Evolutionary conservation across 2,888 invertebrate species (phyloP).

Genomic region (Acleris cristana): DNA sequence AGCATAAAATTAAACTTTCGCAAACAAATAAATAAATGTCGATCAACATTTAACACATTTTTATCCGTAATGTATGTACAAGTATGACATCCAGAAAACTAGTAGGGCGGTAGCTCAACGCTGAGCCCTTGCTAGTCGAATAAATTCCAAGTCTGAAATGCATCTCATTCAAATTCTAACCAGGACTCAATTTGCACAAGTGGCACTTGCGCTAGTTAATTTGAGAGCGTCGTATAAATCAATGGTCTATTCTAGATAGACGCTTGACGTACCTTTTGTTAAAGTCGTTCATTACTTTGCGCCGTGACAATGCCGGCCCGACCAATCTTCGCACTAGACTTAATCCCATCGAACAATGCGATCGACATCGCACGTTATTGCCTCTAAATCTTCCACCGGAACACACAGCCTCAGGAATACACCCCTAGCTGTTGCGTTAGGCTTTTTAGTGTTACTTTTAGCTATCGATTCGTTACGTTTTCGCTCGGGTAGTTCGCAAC

Average conservation of each 20-base stretch:
- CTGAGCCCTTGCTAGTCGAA: too few relatives aligned
- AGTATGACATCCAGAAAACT: too few relatives aligned
- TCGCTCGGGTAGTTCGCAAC: constrained; percentile 54
- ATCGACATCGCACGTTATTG: constrained; percentile 76
- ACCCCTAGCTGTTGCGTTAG: constrained; percentile 59
- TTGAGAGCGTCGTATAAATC: constrained; percentile 2
- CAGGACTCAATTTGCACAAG: constrained; percentile 2
- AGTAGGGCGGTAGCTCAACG: too few relatives aligned
- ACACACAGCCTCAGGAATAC: constrained; percentile 44
- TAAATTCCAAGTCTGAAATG: too few relatives aligned
- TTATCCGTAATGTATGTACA: too few relatives aligned
- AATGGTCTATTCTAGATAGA: constrained; percentile 13
- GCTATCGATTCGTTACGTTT: constrained; percentile 59
- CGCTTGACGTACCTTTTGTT: constrained; percentile 27
- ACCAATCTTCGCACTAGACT: constrained; percentile 64
- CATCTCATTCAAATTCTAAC: constrained; percentile 4
- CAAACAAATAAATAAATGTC: too few relatives aligned
- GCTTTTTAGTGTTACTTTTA: constrained; percentile 69
- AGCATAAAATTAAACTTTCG: too few relatives aligned
- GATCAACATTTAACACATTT: too few relatives aligned
- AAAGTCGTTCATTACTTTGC: constrained; percentile 47
- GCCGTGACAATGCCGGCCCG: constrained; percentile 46
- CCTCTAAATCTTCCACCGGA: constrained; percentile 78
- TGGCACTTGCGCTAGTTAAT: background rate
- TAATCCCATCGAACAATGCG: constrained; percentile 79